A percentile compares a stretch with the other conserved stretches of the same genome.
Conservation (phyloP, 2,888 invertebrate genomes). For the Brachypalpus laphriformis region DNA sequence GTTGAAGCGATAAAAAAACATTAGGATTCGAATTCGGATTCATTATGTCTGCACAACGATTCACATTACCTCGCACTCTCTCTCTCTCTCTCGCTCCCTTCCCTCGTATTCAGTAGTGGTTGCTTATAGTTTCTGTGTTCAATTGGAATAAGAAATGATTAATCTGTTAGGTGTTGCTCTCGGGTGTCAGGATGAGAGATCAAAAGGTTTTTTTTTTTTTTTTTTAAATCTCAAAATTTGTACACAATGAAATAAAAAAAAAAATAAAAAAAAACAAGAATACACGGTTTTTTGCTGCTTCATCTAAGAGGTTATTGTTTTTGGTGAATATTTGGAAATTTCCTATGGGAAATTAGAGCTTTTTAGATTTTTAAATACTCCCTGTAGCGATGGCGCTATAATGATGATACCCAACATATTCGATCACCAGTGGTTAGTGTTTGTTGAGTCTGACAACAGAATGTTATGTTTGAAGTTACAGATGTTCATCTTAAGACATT, state of each 20-base stretch:
- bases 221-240: not conserved
- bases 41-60: constrained; percentile 15
- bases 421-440: no score
- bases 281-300: not conserved
- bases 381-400: no score
- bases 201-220: not conserved
- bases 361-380: no score
- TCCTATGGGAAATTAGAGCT: no score
- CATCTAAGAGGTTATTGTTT: not conserved
- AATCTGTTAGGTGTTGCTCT: constrained; percentile 9
- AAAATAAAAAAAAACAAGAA: no score
- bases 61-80: constrained; percentile 7
- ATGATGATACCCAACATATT: no score
- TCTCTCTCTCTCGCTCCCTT: not conserved
- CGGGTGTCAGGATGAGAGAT: not conserved
- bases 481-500: no score
- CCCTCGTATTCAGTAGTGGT: not conserved
- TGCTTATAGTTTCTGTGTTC: not conserved
- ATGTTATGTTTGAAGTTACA: no score
- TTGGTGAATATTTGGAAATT: not conserved
- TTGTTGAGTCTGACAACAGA: no score
- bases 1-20: constrained; percentile 12
- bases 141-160: constrained; percentile 8
- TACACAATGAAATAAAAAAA: not conserved
- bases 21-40: constrained; percentile 20